Base-by-base conservation (phyloP, 2,113 vertebrate species). In the Salvelinus sp. region DNA sequence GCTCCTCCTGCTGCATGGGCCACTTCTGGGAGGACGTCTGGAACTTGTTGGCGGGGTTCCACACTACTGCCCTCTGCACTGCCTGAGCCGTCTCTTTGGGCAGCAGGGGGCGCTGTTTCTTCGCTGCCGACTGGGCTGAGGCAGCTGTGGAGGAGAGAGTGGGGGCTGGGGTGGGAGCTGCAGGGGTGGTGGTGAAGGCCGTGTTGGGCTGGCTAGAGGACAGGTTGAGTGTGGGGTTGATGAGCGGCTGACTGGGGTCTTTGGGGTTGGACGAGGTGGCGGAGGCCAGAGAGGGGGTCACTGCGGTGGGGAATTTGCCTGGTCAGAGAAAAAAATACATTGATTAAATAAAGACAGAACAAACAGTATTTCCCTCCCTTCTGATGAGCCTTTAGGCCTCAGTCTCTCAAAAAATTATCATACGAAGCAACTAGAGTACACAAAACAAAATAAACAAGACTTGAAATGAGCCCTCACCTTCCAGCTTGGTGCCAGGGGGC, bases 11-110 rank as follows among this genome's bases (percentile, higher is more conserved):
- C 81, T 96, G 96, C 94, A 96, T 94, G 78, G 98, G 96, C 95
- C 95, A 97, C 90, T 98, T 99, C 92, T 98, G 96, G 77, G 96
- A 98, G 0, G 97, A 97, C 0, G 96, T 95, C 89, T 97, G 97
- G 90, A 98, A 95, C 90, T 98, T 96, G 87, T 90, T 96, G 48
- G 95, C 93, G 7, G 96, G 96, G 92, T 95, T 99, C 96, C 96
- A 98, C 82, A 97, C 95, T 18, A 97, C 97, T 0, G 94, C 87
- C 33, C 94, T 92, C 89, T 97, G 96, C 82, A 96, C 95, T 0
- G 95, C 94, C 68, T 96, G 95, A 18, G 94, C 93, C 0, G 95
- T 94, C 90, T 99, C 97, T 91, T 98, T 98, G 4, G 97, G 97
- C 87, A 99, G 93, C 58, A 99, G 94, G 58, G 96, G 96, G 84